These are phyloP conservation scores for Hesperophylax magnus DNA, from an alignment of 1,140 invertebrate genomes.

Conservation along the genomic window DNA sequence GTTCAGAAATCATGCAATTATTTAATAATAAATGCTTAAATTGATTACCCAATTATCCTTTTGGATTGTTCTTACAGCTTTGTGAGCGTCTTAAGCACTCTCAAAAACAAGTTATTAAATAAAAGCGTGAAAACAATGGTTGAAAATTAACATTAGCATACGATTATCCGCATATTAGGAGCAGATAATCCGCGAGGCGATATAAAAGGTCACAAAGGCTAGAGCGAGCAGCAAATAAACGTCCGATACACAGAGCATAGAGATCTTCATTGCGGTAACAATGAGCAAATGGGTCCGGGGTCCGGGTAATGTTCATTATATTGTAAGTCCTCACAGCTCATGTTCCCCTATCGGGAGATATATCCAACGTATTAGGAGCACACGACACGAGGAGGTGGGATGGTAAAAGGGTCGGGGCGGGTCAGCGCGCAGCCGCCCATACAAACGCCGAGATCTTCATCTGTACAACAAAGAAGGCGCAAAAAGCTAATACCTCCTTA, in stretches of 20 bases:
- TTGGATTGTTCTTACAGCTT: no score
- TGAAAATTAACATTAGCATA: conserved; percentile 50
- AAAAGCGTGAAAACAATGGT: conserved; percentile 25
- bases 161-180: conserved; percentile 54
- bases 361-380: conserved; percentile 45
- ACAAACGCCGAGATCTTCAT: conserved; percentile 47
- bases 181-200: conserved; percentile 46
- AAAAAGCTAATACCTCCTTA: conserved; percentile 49
- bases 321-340: conserved; percentile 30
- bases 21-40: no score
- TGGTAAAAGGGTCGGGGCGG: conserved; percentile 38
- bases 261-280: conserved; percentile 41
- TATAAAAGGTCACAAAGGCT: conserved; percentile 45
- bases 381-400: conserved; percentile 46
- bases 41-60: no score
- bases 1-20: no score
- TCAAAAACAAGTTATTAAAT: no score
- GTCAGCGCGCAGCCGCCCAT: conserved; percentile 36
- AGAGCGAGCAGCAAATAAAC: conserved; percentile 23
- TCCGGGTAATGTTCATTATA: conserved; percentile 31
- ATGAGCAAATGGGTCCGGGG: conserved; percentile 12
- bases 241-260: conserved; percentile 15
- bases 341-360: conserved; percentile 43
- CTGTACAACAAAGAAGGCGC: conserved; percentile 47
- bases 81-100: no score